phyloP scores from a whole-genome alignment of 2,888 invertebrate species.

The Clunio marinus region DNA sequence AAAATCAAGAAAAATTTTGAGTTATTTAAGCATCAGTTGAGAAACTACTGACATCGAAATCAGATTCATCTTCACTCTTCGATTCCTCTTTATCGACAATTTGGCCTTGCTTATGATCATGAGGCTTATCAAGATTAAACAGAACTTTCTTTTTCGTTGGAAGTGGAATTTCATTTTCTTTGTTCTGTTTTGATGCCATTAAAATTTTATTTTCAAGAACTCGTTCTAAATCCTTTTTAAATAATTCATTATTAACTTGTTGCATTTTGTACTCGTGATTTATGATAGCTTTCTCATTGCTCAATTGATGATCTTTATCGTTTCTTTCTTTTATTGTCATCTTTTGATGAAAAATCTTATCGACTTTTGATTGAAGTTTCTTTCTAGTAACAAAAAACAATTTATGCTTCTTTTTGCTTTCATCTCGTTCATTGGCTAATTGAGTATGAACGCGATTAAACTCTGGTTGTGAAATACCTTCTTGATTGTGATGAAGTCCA shows the following conservation, averaged over 20 bases:
- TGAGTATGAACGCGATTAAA: neutral
- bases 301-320: neutral
- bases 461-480: neutral
- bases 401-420: constrained; percentile 43
- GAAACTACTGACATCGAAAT: constrained; percentile 13
- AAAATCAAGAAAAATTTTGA: neutral
- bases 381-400: constrained; percentile 46
- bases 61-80: constrained; percentile 7
- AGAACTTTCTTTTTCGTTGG: neutral
- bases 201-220: neutral
- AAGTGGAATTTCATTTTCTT: neutral
- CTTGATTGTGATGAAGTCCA: constrained; percentile 10
- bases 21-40: neutral
- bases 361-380: constrained; percentile 46
- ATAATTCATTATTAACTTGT: neutral
- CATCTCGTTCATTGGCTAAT: constrained; percentile 24
- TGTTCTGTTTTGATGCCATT: neutral
- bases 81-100: neutral
- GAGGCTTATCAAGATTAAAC: neutral
- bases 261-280: too few relatives aligned
- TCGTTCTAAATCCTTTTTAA: neutral
- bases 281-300: neutral
- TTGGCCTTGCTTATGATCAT: neutral
- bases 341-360: constrained; percentile 44
- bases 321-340: neutral